Evolutionary conservation across 2,888 invertebrate species (phyloP), one percentile per base, ranked within the genome.

Genomic region (Conomelus anceps): DNA sequence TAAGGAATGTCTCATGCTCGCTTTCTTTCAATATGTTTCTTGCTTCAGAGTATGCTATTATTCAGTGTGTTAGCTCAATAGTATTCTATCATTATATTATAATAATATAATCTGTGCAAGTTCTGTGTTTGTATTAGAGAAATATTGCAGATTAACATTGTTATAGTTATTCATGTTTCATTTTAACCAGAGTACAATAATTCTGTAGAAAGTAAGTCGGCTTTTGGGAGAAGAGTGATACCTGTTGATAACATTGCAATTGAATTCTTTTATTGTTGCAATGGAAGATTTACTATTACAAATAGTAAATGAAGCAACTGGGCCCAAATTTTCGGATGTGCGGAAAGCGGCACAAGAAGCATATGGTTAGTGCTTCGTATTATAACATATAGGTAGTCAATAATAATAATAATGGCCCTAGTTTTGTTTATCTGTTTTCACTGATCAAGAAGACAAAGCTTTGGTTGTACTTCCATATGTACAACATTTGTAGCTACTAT

Each of bases 211-310:
- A n/a, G n/a, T 63, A 6, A n/a, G 63, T 63, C 63, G 63, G 63
- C 63, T 63, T 63, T 13, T 9, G 26, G 4, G 11, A 4, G n/a
- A 63, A 63, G 13, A 13, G 63, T 13, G 63, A n/a, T 88, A 88
- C 88, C 85, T 88, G 85, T 88, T 88, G 88, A 88, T 88, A 85
- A 88, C 22, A 84, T 22, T 24, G 6, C 24, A 22, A 23, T 63
- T 26, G 41, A 63, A 34, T 63, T 22, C 9, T 7, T 63, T 20
- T 41, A 17, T 17, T 34, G 11, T 29, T 22, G 85, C 23, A 22
- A 98, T 98, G 98, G 98, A 98, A 94, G 97, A 98, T 93, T 94
- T 98, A 92, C 94, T 98, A 91, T 95, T 96, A 93, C 96, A 97
- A 93, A 96, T 98, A 92, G 95, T 96, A 92, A 97, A 96, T 93